These are phyloP conservation scores for Orthosia incerta DNA, from an alignment of 2,888 invertebrate species.

Conservation along the genomic window DNA sequence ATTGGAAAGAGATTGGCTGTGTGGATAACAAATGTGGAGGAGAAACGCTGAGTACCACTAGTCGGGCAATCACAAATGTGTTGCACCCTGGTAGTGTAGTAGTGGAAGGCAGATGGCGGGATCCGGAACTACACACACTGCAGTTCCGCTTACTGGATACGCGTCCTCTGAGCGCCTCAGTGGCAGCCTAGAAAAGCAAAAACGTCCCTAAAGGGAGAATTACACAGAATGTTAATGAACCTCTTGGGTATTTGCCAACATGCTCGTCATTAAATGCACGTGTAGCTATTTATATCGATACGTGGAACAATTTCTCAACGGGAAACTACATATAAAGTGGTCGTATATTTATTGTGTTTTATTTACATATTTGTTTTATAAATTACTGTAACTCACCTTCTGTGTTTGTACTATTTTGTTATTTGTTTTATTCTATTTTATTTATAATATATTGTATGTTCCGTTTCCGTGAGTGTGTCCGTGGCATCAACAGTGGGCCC, in stretches of 20 bases:
- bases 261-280: conserved; percentile 5
- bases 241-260: background rate
- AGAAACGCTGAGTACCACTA: background rate
- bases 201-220: background rate
- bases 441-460: too few species aligned
- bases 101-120: background rate
- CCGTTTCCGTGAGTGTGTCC: too few species aligned
- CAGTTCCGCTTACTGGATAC: too few species aligned
- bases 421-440: too few species aligned
- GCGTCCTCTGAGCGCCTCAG: too few species aligned
- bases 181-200: background rate
- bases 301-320: conserved; percentile 3
- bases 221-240: conserved; percentile 1
- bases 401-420: too few species aligned
- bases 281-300: background rate
- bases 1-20: background rate
- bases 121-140: too few species aligned
- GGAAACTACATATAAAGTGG: background rate
- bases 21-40: background rate
- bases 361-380: too few species aligned
- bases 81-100: background rate
- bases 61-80: too few species aligned
- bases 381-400: too few species aligned
- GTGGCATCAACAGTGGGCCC: too few species aligned
- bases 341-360: too few species aligned